Percentiles rank a stretch among this genome's conserved stretches.
Evolutionary conservation across 2,797 vertebrate species (phyloP).

Genomic region (Enteromius anoplus): DNA sequence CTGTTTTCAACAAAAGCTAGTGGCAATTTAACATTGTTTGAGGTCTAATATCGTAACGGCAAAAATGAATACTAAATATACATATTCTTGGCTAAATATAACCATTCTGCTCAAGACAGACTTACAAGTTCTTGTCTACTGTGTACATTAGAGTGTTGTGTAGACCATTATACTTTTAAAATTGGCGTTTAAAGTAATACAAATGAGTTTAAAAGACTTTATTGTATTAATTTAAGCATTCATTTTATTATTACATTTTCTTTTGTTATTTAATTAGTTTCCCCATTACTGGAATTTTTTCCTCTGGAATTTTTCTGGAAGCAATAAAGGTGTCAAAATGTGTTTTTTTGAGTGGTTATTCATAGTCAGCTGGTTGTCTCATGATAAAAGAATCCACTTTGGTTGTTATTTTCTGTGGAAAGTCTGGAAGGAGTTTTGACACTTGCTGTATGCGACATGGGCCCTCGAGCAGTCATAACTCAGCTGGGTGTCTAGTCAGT

Average conservation of each 20-base stretch:
- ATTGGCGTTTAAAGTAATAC: neutral
- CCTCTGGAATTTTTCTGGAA: neutral
- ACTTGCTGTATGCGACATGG: conserved; percentile 14
- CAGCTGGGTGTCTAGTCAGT: conserved; percentile 45
- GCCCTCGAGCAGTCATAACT: conserved; percentile 29
- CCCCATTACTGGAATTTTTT: neutral
- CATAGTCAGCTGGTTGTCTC: conserved; percentile 48
- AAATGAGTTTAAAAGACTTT: neutral
- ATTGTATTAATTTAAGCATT: neutral
- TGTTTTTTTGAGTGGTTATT: neutral
- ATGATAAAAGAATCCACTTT: conserved; percentile 52
- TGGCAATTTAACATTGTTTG: neutral
- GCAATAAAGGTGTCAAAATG: conserved; percentile 5
- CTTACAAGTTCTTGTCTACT: neutral
- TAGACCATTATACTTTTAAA: neutral
- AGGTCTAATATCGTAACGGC: conserved; percentile 15
- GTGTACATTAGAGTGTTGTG: too few relatives aligned
- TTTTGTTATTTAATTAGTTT: neutral
- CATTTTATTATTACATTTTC: neutral
- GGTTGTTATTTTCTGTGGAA: conserved; percentile 49
- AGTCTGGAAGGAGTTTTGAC: conserved; percentile 45
- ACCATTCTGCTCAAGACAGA: neutral
- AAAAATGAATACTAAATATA: too few relatives aligned
- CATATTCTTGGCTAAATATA: neutral
- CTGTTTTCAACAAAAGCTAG: conserved; percentile 1